A percentile compares a stretch with the other conserved stretches of the same genome.
Conservation (phyloP, 2,797 vertebrate species). For the Epinephelus awoara region DNA sequence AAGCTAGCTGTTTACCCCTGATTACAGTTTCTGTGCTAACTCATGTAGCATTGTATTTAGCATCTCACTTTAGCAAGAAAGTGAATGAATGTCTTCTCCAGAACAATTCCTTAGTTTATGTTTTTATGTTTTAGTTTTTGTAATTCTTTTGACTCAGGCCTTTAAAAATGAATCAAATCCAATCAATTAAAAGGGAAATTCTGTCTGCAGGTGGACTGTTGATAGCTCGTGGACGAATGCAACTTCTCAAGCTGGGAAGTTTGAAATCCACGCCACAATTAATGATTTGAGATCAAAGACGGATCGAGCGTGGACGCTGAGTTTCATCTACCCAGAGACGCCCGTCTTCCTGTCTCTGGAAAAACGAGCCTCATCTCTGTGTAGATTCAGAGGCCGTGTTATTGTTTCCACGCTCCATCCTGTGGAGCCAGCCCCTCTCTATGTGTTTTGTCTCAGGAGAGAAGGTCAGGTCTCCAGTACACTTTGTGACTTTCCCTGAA, state of each 20-base stretch:
- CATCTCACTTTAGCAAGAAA: neutral
- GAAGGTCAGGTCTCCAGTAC: conserved; percentile 89
- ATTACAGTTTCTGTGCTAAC: neutral
- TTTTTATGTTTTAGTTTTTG: neutral
- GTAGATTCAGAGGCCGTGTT: conserved; percentile 74
- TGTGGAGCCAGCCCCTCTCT: conserved; percentile 73
- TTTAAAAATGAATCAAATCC: no score
- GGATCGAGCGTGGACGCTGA: neutral
- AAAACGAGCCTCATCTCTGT: conserved; percentile 64
- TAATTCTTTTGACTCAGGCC: neutral
- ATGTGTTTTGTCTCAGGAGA: conserved; percentile 92
- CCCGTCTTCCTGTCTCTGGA: conserved; percentile 56
- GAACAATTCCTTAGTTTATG: neutral
- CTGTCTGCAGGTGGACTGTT: neutral
- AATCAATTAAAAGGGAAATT: neutral
- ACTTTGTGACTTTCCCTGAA: conserved; percentile 89
- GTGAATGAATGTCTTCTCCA: neutral
- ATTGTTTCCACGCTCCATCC: conserved; percentile 85
- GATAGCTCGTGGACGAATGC: neutral
- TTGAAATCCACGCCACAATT: neutral
- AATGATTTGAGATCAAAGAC: conserved; percentile 25
- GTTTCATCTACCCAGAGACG: conserved; percentile 12
- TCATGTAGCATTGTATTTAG: neutral
- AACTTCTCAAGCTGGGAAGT: neutral
- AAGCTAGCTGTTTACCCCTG: neutral